A percentile compares a stretch with the other conserved stretches of the same genome.
Evolutionary conservation across 1,140 invertebrate species (phyloP).

Genomic region (Achroia grisella): DNA sequence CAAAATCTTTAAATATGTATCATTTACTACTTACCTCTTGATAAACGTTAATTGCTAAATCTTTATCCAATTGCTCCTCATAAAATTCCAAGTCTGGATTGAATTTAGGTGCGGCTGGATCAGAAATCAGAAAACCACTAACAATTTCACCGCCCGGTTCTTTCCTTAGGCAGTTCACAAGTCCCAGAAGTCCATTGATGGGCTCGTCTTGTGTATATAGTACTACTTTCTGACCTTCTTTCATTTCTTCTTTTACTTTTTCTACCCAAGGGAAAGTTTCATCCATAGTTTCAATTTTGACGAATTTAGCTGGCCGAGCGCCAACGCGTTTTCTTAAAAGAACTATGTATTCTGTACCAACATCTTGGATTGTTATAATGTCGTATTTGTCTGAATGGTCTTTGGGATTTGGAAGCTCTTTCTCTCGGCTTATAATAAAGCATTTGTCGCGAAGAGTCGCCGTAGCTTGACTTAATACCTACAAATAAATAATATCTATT

Average conservation of each 20-base stretch:
- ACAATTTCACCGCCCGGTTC: conserved; percentile 80
- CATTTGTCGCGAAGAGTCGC: conserved; percentile 58
- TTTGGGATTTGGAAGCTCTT: conserved; percentile 39
- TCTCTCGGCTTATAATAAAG: conserved; percentile 73
- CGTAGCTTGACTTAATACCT: conserved; percentile 58
- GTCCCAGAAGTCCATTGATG: conserved; percentile 87
- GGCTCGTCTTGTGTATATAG: conserved; percentile 77
- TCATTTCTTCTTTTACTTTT: conserved; percentile 71
- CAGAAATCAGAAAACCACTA: conserved; percentile 77
- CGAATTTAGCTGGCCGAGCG: conserved; percentile 60
- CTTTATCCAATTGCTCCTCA: conserved; percentile 78
- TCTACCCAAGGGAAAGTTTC: conserved; percentile 58
- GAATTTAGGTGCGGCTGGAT: conserved; percentile 78
- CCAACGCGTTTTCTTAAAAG: conserved; percentile 56
- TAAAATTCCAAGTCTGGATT: conserved; percentile 78
- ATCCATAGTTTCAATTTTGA: conserved; percentile 44
- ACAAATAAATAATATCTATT: too few species aligned
- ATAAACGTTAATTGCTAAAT: conserved; percentile 88
- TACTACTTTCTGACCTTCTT: conserved; percentile 74
- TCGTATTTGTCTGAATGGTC: conserved; percentile 46
- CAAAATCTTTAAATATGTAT: too few species aligned
- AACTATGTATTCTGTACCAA: conserved; percentile 59
- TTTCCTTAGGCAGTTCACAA: conserved; percentile 84
- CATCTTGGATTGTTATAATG: conserved; percentile 58
- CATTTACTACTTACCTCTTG: conserved; percentile 73